Conservation (phyloP, 2,113 vertebrate genomes). For the Pseudois nayaur region DNA sequence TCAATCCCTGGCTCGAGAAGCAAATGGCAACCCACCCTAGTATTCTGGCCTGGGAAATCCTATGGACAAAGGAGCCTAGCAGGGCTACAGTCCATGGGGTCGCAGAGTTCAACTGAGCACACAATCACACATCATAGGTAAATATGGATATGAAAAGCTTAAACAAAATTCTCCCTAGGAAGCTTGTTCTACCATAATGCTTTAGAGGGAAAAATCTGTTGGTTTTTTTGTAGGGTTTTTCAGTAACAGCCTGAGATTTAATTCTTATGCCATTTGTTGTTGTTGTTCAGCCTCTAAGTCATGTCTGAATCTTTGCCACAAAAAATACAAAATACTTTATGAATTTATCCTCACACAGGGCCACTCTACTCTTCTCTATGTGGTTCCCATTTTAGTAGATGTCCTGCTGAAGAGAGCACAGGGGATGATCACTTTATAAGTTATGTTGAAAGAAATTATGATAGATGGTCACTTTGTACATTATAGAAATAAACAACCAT, state of each 20-base stretch:
- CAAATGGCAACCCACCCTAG: neutral
- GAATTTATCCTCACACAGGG: neutral
- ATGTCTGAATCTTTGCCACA: neutral
- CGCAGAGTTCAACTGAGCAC: neutral
- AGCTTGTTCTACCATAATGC: neutral
- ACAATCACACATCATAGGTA: neutral
- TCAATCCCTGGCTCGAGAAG: neutral
- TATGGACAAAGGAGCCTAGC: neutral
- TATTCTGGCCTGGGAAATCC: neutral
- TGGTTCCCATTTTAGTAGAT: neutral
- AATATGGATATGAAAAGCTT: neutral
- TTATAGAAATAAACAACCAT: neutral
- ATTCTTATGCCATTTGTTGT: neutral
- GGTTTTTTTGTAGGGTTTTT: neutral
- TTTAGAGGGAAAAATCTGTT: neutral
- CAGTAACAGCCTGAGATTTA: neutral
- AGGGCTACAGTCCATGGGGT: neutral
- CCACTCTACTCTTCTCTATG: neutral
- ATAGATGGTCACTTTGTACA: neutral
- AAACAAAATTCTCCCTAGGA: neutral
- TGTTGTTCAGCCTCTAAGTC: neutral
- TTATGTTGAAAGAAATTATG: neutral
- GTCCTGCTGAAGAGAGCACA: neutral
- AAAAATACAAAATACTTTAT: neutral
- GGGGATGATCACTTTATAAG: neutral